Evolutionary conservation across 37 sponge, comb jelly and placozoan species (phyloP), one percentile per base, ranked within the genome.

Genomic region (Ephydatia muelleri): DNA sequence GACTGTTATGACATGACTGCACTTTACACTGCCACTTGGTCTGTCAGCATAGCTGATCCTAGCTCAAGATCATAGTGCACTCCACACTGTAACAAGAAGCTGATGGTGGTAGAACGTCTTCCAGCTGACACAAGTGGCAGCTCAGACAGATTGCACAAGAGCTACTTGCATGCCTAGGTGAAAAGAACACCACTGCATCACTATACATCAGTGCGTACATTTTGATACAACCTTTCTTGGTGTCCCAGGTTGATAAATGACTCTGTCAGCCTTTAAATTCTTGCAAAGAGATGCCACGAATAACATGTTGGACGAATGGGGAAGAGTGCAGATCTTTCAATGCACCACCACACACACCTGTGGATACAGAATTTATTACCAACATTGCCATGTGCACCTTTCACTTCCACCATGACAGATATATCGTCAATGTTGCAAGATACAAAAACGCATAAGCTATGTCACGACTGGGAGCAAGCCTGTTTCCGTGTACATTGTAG

Each of bases 381-480:
- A 77, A 32, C 34, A 23, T 73, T 43, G 21, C 35, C 33, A 34
- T 48, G 30, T 43, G 39, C 39, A 73, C 32, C 25, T 35, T 28
- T 38, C 5, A 2, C 21, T n/a, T 65, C 80, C 82, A 6, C 88
- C 84, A 47, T n/a, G 11, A 21, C 82, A 82, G 25, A 83, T n/a
- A n/a, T n/a, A n/a, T n/a, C n/a, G n/a, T n/a, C 83, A 49, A 27
- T 69, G 37, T 27, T 76, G 57, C 22, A 79, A n/a, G 31, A 48
- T 79, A 27, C 75, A 30, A 64, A 89, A 84, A 27, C 25, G 64
- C 16, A 6, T 71, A n/a, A 13, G 78, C 73, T 2, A 89, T n/a
- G n/a, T n/a, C n/a, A n/a, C n/a, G n/a, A 48, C 89, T 89, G 27
- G 89, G 85, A 16, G 84, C 80, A 22, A 43, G 84, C 36, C 80